Evolutionary conservation across 1,140 invertebrate genomes (phyloP).

Genomic region (Acromyrmex charruanus): DNA sequence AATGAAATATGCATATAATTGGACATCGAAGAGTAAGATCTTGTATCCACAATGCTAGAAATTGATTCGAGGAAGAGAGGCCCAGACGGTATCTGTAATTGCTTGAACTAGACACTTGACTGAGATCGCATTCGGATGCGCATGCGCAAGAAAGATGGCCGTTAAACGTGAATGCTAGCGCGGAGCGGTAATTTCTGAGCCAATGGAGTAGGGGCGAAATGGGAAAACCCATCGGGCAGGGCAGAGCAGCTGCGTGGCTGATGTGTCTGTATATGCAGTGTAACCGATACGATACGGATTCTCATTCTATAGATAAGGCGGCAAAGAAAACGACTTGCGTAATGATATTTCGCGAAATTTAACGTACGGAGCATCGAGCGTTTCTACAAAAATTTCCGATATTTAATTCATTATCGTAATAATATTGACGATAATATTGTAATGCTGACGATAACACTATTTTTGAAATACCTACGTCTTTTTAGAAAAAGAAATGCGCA

Average conservation of each 20-base stretch:
- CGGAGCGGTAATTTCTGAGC: slow-evolving; percentile 20
- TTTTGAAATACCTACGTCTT: neutral
- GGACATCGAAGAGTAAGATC: neutral
- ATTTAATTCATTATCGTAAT: neutral
- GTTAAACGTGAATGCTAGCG: neutral
- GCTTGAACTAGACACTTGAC: neutral
- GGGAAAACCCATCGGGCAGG: slow-evolving; percentile 75
- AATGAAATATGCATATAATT: neutral
- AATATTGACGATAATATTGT: neutral
- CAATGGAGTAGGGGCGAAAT: slow-evolving; percentile 67
- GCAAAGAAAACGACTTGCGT: neutral
- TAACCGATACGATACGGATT: slow-evolving; percentile 25
- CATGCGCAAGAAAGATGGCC: neutral
- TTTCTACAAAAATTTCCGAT: neutral
- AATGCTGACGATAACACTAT: neutral
- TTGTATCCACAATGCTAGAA: neutral
- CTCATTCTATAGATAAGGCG: slow-evolving; percentile 9
- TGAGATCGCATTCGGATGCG: neutral
- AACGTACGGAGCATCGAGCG: neutral
- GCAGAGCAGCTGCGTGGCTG: slow-evolving; percentile 46
- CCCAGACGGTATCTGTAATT: neutral
- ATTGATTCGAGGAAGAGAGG: neutral
- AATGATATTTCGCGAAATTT: neutral
- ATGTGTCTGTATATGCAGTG: neutral
- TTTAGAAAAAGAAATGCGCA: neutral